These are phyloP conservation scores for Hassar affinis DNA, from an alignment of 2,113 vertebrate genomes.

Conservation along the genomic window DNA sequence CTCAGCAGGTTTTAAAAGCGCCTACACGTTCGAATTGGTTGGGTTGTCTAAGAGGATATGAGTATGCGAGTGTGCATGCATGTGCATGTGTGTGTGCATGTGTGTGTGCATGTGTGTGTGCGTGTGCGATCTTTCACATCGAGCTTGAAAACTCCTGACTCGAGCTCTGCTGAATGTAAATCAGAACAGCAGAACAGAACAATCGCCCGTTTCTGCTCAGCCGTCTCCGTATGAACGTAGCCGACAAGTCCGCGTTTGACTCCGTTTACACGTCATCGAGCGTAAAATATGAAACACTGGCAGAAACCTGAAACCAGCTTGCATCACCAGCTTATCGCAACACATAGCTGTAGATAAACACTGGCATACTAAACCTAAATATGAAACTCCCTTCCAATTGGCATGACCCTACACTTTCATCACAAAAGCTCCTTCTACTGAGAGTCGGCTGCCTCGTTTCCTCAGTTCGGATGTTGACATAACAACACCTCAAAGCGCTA, in stretches of 20 bases:
- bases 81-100: neutral
- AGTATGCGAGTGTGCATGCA: neutral
- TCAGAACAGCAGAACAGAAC: neutral
- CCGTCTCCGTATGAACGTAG: neutral
- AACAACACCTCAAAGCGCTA: slow-evolving; percentile 7
- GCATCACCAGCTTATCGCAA: neutral
- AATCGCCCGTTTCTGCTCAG: neutral
- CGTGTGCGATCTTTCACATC: neutral
- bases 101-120: neutral
- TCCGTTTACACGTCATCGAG: slow-evolving; percentile 1
- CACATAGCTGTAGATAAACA: neutral
- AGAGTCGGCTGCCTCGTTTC: neutral
- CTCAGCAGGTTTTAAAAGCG: neutral
- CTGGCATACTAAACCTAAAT: neutral
- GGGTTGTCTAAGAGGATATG: too few relatives aligned
- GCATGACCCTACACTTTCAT: neutral
- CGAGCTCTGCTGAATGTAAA: neutral
- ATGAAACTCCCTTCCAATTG: neutral
- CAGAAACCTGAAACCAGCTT: neutral
- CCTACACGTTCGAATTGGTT: neutral
- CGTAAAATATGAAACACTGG: slow-evolving; percentile 16
- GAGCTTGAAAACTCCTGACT: slow-evolving; percentile 1
- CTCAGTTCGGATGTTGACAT: slow-evolving; percentile 7
- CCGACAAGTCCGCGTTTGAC: neutral
- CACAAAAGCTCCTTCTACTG: neutral